A percentile compares a stretch with the other conserved stretches of the same genome.
Evolutionary conservation across 2,797 vertebrate species (phyloP).

Genomic region (Fratercula arctica): DNA sequence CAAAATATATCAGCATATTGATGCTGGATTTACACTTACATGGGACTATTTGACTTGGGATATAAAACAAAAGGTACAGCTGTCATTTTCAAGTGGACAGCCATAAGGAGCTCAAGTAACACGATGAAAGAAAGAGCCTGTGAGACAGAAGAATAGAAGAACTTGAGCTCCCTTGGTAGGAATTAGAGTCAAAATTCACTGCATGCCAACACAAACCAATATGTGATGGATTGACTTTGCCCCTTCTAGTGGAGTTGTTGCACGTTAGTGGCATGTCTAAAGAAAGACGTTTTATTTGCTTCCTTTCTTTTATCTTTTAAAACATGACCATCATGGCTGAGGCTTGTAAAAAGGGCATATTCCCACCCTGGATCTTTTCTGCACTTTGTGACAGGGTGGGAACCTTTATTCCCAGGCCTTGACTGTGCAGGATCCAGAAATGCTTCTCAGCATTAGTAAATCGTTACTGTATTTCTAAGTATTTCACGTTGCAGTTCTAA

Average conservation of each 20-base stretch:
- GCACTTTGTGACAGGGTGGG: background rate
- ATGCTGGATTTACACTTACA: background rate
- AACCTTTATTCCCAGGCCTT: background rate
- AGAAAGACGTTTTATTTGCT: background rate
- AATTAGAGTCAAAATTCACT: background rate
- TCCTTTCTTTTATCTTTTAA: background rate
- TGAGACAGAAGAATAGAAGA: background rate
- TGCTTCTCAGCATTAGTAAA: background rate
- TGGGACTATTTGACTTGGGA: background rate
- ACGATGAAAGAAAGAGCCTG: background rate
- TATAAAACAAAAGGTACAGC: background rate
- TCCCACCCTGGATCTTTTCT: background rate
- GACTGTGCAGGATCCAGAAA: background rate
- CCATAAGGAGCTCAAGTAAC: background rate
- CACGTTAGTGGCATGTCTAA: background rate
- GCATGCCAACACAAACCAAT: background rate
- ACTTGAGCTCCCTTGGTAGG: background rate
- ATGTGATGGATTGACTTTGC: background rate
- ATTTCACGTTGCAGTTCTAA: conserved; percentile 15
- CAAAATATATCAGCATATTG: background rate
- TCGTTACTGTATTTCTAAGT: background rate
- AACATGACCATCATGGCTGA: background rate
- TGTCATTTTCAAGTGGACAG: background rate
- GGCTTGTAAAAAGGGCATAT: background rate
- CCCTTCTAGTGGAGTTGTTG: background rate